Evolutionary conservation across 2,888 invertebrate genomes (phyloP).

Genomic region (Girardia tigrina): DNA sequence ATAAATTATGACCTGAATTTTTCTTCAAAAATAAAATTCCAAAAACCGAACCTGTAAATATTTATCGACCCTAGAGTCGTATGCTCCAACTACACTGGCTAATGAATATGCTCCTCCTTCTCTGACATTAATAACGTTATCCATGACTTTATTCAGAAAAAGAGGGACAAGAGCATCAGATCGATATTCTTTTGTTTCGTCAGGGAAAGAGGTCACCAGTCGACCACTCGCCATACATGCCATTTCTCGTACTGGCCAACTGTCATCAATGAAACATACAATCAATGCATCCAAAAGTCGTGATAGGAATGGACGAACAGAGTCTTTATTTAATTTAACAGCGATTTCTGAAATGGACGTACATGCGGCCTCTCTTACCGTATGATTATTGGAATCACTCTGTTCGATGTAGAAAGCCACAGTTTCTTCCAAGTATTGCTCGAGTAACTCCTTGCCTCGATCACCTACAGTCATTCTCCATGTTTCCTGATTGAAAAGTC

Average conservation of each 20-base stretch:
- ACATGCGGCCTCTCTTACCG: slow-evolving; percentile 55
- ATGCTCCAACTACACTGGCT: slow-evolving; percentile 47
- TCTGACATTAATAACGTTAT: slow-evolving; percentile 54
- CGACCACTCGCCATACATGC: slow-evolving; percentile 35
- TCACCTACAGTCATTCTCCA: slow-evolving; percentile 52
- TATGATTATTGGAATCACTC: slow-evolving; percentile 54
- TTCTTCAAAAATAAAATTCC: background rate
- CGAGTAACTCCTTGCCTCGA: slow-evolving; percentile 51
- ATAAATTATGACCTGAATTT: background rate
- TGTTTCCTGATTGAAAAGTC: slow-evolving; percentile 54
- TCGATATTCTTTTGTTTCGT: slow-evolving; percentile 39
- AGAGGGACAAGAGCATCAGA: slow-evolving; percentile 50
- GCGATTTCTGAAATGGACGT: slow-evolving; percentile 55
- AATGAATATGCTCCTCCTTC: slow-evolving; percentile 55
- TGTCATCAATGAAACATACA: slow-evolving; percentile 54
- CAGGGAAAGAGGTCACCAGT: slow-evolving; percentile 32
- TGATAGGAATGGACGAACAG: slow-evolving; percentile 50
- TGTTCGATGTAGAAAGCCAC: slow-evolving; percentile 51
- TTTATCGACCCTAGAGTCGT: background rate
- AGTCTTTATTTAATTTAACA: slow-evolving; percentile 49
- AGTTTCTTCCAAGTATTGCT: slow-evolving; percentile 49
- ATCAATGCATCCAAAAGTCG: slow-evolving; percentile 51
- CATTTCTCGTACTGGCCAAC: slow-evolving; percentile 55
- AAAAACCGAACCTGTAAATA: background rate
- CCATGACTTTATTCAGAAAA: slow-evolving; percentile 51